These are phyloP conservation scores for Maccullochella peelii DNA, from an alignment of 2,113 vertebrate genomes.

Conservation along the genomic window DNA sequence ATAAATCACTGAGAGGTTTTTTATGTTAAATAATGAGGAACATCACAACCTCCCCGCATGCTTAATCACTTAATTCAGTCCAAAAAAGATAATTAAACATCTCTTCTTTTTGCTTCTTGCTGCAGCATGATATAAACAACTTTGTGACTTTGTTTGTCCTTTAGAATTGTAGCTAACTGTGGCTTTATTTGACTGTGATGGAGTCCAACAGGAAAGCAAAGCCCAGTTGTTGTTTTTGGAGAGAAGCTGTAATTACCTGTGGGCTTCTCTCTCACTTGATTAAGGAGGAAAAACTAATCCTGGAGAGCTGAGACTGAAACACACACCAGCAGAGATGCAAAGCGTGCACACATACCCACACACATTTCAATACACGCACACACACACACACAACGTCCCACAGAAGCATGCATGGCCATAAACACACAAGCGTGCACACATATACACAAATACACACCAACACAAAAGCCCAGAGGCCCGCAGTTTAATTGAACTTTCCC, in stretches of 20 bases:
- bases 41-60: background rate
- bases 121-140: conserved; percentile 1
- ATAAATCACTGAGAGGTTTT: background rate
- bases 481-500: conserved; percentile 82
- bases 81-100: background rate
- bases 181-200: conserved; percentile 46
- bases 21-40: background rate
- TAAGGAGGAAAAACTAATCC: conserved; percentile 77
- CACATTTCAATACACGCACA: background rate
- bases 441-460: conserved; percentile 31
- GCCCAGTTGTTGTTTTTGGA: conserved; percentile 61
- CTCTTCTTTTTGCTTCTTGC: background rate
- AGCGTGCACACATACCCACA: conserved; percentile 28
- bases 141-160: conserved; percentile 44
- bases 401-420: background rate
- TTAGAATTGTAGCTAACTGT: conserved; percentile 14
- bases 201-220: conserved; percentile 57
- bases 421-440: conserved; percentile 25
- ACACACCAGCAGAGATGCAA: conserved; percentile 60
- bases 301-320: conserved; percentile 63
- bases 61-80: background rate
- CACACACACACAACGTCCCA: background rate
- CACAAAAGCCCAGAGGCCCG: conserved; percentile 68
- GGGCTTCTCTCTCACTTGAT: conserved; percentile 76
- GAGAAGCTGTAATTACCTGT: conserved; percentile 77